Conservation (phyloP, 2,797 vertebrate genomes). For the Chelmon rostratus region DNA sequence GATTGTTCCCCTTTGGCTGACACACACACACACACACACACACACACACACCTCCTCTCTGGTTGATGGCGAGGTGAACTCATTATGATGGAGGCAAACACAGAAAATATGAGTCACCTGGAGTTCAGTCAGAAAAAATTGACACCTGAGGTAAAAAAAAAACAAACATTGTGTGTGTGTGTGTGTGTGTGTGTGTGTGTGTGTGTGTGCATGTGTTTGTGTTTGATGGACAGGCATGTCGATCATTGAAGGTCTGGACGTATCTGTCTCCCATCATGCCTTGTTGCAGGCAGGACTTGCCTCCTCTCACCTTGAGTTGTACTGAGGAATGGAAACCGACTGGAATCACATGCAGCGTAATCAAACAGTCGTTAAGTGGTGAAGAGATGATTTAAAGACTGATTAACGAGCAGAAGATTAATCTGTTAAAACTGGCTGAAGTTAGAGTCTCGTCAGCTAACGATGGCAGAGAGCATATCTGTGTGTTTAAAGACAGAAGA, state of each 20-base stretch:
- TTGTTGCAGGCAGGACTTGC: slow-evolving; percentile 22
- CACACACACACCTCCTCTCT: neutral
- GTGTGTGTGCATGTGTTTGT: neutral
- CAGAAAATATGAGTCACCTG: slow-evolving; percentile 23
- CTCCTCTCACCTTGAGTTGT: neutral
- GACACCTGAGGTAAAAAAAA: slow-evolving; percentile 18
- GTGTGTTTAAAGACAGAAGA: no score
- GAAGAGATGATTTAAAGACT: neutral
- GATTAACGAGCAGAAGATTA: neutral
- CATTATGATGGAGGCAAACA: slow-evolving; percentile 12
- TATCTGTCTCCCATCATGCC: slow-evolving; percentile 11
- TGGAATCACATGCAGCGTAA: no score
- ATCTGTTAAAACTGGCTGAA: neutral
- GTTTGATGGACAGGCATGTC: neutral
- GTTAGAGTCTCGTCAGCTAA: no score
- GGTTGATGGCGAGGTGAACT: slow-evolving; percentile 23
- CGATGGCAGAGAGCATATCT: no score
- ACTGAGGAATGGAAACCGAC: neutral
- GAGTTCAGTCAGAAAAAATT: slow-evolving; percentile 23
- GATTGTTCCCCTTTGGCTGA: neutral
- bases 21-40: neutral
- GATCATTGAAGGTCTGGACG: neutral
- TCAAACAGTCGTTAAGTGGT: neutral
- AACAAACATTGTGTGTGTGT: neutral
- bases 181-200: slow-evolving; percentile 1